Evolutionary conservation across 2,113 vertebrate species (phyloP), one percentile per base, ranked within the genome.

Genomic region (Synodontis membranacea): DNA sequence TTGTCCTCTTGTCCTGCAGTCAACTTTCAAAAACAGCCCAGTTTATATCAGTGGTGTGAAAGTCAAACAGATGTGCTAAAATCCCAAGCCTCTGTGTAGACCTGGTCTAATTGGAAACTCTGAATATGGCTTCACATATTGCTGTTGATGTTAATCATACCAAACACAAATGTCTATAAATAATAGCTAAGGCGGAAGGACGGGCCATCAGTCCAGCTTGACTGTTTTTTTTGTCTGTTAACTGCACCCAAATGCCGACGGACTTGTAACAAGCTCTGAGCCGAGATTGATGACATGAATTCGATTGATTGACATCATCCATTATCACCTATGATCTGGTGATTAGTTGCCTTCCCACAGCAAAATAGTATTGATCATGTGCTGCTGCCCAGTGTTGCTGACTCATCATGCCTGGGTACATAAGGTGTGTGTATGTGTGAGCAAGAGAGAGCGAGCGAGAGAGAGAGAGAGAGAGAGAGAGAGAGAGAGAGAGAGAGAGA

Each of bases 281-380:
- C 72, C 37, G 25, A 85, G 60, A 85, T 8, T 78, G 72, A 87
- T 86, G 62, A 85, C 75, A 78, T 21, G 6, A 39, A 37, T 52
- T 52, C 28, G 31, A 87, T 87, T 31, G 79, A 85, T 78, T 44
- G 39, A 64, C 64, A 82, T 39, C 58, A 68, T 86, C 83, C 44
- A 80, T 86, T 44, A 81, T 84, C 72, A 68, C 75, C 83, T 68
- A 50, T 88, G 66, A 83, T 37, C 80, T 46, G 42, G 48, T 78
- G 84, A 23, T 64, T 76, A 37, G 54, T 86, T 37, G 84, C 60
- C 64, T 48, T 80, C 56, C 46, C 50, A 54, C 31, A 5, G 79
- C 50, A 80, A 87, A 66, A 31, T 23, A 58, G 14, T 54, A 89
- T 89, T 31, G 88, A 90, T 90, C 68, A 76, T 76, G 58, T 68